Base-by-base conservation (phyloP, 2,888 invertebrate genomes). In the Halocaridina rubra region DNA sequence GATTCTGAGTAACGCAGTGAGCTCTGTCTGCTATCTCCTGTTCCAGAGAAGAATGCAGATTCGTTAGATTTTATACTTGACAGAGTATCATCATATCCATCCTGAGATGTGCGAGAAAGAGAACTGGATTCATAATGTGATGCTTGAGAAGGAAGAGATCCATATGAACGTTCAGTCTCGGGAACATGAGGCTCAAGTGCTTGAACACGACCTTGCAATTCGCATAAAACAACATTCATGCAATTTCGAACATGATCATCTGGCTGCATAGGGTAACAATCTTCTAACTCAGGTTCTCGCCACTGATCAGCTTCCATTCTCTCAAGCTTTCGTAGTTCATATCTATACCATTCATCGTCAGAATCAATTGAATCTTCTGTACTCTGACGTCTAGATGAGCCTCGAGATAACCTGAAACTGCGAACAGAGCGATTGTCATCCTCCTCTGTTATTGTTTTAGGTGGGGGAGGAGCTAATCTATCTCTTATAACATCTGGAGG, bases 281-380 rank as follows among this genome's bases (percentile, higher is more conserved):
- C 86, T 13, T 88, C 88, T 87, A 33, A 89, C 88, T 84, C 90
- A 86, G 81, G 81, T 27, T 88, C 86, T 24, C 81, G 72, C 79
- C 87, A 82, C 72, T 89, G 89, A 77, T 90, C 89, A 88, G 95
- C 93, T 91, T 97, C 97, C 91, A 97, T 93, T 91, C 96, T 96
- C 91, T 97, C 96, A 46, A 97, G 91, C 91, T 97, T 96, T 80
- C 96, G 92, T 82, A 97, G 91, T 90, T 97, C 97, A 90, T 97
- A 96, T 89, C 96, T 96, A 90, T 96, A 97, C 95, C 97, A 97
- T 90, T 97, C 97, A 90, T 97, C 97, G 91, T 97, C 97, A 30
- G 96, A 96, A 90, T 97, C 97, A 82, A 97, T 97, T 89, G 96
- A 96, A 89, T 97, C 97, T 91, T 97, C 97, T 0, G 89, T 89